These are phyloP conservation scores for Ditula angustiorana DNA, from an alignment of 2,888 invertebrate genomes.

Conservation along the genomic window DNA sequence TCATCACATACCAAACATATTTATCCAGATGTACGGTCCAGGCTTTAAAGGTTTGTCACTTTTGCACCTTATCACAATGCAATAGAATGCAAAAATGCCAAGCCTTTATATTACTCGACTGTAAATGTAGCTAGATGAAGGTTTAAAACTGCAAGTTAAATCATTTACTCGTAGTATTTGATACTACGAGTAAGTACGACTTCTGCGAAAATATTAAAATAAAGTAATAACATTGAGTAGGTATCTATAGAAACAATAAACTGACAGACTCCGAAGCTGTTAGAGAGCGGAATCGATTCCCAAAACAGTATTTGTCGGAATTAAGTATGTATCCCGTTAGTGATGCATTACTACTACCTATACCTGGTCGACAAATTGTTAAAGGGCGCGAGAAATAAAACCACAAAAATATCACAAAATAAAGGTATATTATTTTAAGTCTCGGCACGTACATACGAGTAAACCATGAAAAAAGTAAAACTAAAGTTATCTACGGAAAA, in stretches of 20 bases:
- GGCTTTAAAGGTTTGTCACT: too few species aligned
- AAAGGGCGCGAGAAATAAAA: conserved; percentile 14
- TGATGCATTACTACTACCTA: too few species aligned
- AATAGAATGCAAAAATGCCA: background rate
- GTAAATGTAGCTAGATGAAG: background rate
- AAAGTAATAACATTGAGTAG: background rate
- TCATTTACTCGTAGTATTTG: too few species aligned
- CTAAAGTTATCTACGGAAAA: background rate
- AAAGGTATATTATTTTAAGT: conserved; percentile 32
- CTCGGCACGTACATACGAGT: conserved; percentile 30
- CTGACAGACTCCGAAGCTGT: too few species aligned
- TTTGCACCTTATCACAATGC: too few species aligned
- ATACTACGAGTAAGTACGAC: too few species aligned
- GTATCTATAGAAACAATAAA: too few species aligned
- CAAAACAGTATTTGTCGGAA: too few species aligned
- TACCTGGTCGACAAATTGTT: background rate
- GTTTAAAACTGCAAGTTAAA: background rate
- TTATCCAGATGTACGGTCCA: conserved; percentile 9
- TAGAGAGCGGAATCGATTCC: too few species aligned
- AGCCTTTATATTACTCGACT: background rate
- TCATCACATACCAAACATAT: background rate
- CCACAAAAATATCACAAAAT: conserved; percentile 30
- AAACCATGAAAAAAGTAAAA: conserved; percentile 28
- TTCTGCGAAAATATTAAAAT: too few species aligned
- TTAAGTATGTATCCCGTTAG: too few species aligned